Evolutionary conservation across 2,113 vertebrate genomes (phyloP).

Genomic region (Elanus axillaris): DNA sequence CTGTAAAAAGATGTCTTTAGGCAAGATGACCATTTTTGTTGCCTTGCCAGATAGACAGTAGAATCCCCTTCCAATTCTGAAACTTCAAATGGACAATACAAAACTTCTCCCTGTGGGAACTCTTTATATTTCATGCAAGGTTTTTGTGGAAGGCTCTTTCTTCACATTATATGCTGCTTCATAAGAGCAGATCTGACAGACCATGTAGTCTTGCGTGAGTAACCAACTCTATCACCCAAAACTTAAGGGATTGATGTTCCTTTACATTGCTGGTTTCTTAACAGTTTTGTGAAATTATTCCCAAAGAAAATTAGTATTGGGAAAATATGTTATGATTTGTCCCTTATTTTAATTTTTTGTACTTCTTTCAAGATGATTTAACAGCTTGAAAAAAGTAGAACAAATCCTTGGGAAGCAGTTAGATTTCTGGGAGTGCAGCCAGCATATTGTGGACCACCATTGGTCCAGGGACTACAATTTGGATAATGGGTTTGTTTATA

Average conservation of each 20-base stretch:
- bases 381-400: not conserved
- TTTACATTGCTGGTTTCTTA: not conserved
- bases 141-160: not conserved
- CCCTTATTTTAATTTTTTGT: not conserved
- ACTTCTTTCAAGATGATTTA: not conserved
- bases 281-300: not conserved
- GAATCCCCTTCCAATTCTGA: not conserved
- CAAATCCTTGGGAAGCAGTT: not conserved
- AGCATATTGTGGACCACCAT: not conserved
- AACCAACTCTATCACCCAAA: not conserved
- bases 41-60: not conserved
- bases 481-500: not conserved
- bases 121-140: not conserved
- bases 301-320: not conserved
- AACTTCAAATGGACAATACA: not conserved
- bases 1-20: not conserved
- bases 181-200: not conserved
- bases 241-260: not conserved
- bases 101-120: not conserved
- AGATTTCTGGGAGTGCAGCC: not conserved
- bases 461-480: not conserved
- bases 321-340: not conserved
- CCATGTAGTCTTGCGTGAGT: not conserved
- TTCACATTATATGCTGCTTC: not conserved
- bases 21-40: not conserved